Evolutionary conservation across 1,140 invertebrate species (phyloP).

Genomic region (Linepithema humile): DNA sequence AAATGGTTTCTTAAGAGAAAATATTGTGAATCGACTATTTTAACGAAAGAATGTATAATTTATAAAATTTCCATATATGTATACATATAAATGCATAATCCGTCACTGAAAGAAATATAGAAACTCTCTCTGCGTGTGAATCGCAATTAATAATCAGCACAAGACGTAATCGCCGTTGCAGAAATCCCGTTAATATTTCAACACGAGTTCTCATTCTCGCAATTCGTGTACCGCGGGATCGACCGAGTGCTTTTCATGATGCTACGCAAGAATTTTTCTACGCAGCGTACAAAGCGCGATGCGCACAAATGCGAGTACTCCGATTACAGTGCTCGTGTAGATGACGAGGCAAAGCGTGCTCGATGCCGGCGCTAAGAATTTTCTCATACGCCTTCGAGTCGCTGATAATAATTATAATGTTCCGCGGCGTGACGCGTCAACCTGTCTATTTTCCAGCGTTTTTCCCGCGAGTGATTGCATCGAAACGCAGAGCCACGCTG

Average conservation of each 20-base stretch:
- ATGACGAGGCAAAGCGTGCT: slow-evolving; percentile 44
- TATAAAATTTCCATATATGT: background rate
- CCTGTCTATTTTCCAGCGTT: slow-evolving; percentile 29
- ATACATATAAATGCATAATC: background rate
- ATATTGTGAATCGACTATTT: background rate
- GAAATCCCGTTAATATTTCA: slow-evolving; percentile 4
- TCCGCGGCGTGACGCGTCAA: slow-evolving; percentile 49
- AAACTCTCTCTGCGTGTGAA: background rate
- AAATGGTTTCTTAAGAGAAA: background rate
- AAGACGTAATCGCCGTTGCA: background rate
- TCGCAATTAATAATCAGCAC: slow-evolving; percentile 12
- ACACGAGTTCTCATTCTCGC: background rate
- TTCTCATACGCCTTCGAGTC: slow-evolving; percentile 19
- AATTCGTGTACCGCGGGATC: background rate
- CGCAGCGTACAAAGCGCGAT: background rate
- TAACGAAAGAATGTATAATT: background rate
- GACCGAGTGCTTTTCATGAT: background rate
- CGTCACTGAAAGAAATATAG: background rate
- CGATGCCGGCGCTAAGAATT: slow-evolving; percentile 49
- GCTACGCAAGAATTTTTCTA: slow-evolving; percentile 4
- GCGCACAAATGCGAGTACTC: background rate
- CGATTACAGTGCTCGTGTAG: slow-evolving; percentile 17
- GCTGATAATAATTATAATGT: slow-evolving; percentile 59
- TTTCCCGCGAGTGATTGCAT: slow-evolving; percentile 28
- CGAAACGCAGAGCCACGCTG: background rate